These are phyloP conservation scores for Lasioglossum pauxillum DNA, from an alignment of 2,888 invertebrate species.

Conservation along the genomic window DNA sequence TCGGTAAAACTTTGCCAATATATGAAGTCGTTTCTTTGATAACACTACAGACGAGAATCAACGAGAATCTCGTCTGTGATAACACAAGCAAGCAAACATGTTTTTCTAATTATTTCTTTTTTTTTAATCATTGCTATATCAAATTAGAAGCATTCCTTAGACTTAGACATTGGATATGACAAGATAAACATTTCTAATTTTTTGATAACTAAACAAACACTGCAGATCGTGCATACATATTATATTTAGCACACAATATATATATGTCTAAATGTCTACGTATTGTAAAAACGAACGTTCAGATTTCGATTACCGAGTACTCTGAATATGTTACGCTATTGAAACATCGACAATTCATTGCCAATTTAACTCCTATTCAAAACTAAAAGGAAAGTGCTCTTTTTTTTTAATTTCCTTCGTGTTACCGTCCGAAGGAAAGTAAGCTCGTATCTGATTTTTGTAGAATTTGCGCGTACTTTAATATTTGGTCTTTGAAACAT, in stretches of 20 bases:
- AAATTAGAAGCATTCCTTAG: background rate
- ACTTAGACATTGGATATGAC: background rate
- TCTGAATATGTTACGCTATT: conserved; percentile 36
- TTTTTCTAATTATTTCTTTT: background rate
- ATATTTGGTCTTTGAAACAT: conserved; percentile 30
- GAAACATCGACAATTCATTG: conserved; percentile 46
- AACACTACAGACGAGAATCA: too few species aligned
- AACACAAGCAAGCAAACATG: too few species aligned
- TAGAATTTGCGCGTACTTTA: conserved; percentile 33
- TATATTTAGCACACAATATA: background rate
- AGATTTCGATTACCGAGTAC: conserved; percentile 32
- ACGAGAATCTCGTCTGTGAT: background rate
- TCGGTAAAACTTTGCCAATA: background rate
- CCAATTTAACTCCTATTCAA: conserved; percentile 60
- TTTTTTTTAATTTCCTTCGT: conserved; percentile 33
- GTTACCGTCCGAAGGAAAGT: conserved; percentile 31
- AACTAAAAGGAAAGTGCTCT: conserved; percentile 22
- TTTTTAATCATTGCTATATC: background rate
- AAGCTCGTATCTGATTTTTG: conserved; percentile 27
- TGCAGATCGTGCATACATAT: background rate
- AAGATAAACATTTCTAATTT: too few species aligned
- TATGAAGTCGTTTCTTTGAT: background rate
- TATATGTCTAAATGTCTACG: background rate
- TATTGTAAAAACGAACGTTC: background rate
- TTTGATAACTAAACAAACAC: background rate